These are phyloP conservation scores for Agrilus cyanescens DNA, from an alignment of 2,888 invertebrate genomes.

Conservation along the genomic window DNA sequence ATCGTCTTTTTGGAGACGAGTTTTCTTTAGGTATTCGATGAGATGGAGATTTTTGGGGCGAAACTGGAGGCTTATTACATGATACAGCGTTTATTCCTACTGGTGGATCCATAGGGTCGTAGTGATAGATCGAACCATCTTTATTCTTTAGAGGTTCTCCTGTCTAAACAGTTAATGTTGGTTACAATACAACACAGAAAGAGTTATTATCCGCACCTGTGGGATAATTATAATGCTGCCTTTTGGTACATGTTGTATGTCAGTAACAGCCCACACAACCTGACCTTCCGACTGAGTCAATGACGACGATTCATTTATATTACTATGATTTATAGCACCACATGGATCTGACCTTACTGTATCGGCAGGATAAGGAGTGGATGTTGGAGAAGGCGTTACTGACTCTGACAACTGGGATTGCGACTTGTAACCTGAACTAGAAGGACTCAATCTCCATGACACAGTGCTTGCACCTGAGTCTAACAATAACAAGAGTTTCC, in stretches of 20 bases:
- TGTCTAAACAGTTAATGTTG: constrained; percentile 40
- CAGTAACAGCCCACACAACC: constrained; percentile 80
- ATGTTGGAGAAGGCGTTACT: constrained; percentile 67
- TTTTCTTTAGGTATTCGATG: constrained; percentile 13
- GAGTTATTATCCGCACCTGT: constrained; percentile 35
- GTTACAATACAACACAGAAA: constrained; percentile 2
- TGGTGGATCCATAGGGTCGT: constrained; percentile 61
- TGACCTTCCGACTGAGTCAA: constrained; percentile 31
- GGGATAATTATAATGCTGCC: constrained; percentile 87
- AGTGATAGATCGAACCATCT: constrained; percentile 66
- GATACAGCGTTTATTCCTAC: constrained; percentile 21
- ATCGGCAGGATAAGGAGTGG: constrained; percentile 30
- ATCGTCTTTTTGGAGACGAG: constrained; percentile 24
- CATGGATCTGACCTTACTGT: constrained; percentile 21
- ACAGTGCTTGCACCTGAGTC: constrained; percentile 48
- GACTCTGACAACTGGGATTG: constrained; percentile 63
- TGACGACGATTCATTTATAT: constrained; percentile 20
- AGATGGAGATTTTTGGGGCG: constrained; percentile 20
- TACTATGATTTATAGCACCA: constrained; percentile 18
- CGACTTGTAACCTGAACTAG: constrained; percentile 67
- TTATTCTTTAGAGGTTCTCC: constrained; percentile 64
- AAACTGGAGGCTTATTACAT: constrained; percentile 17
- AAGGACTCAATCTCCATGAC: constrained; percentile 59
- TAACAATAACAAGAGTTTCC: constrained; percentile 17
- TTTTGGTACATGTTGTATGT: constrained; percentile 71